These are phyloP conservation scores for Semicossyphus pulcher DNA, from an alignment of 2,113 vertebrate species.

Conservation along the genomic window DNA sequence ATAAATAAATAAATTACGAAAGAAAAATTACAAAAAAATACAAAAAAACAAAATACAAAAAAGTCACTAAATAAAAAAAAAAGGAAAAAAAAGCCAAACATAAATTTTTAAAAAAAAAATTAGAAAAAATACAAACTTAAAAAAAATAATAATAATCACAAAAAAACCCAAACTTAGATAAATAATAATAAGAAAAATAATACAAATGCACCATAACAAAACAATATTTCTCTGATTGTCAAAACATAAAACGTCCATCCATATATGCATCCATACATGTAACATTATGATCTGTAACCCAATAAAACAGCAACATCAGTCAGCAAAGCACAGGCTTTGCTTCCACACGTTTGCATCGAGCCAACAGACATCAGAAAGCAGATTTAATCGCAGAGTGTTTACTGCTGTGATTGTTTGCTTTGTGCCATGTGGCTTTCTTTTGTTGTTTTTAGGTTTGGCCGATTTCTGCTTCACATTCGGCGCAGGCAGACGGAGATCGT, in stretches of 20 bases:
- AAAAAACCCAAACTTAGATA: no score
- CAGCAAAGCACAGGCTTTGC: background rate
- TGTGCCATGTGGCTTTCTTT: constrained; percentile 1
- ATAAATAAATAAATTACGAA: no score
- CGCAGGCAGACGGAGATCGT: background rate
- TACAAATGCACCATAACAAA: no score
- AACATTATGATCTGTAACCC: constrained; percentile 13
- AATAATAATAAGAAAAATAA: no score
- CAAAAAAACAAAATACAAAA: no score
- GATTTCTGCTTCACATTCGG: constrained; percentile 11
- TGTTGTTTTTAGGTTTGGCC: background rate
- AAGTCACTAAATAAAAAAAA: no score
- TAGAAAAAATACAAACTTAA: no score
- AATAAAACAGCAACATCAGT: constrained; percentile 3
- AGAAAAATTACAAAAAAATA: no score
- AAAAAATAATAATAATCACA: no score
- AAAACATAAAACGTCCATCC: background rate
- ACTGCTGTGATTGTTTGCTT: background rate
- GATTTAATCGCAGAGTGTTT: background rate
- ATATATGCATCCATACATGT: background rate
- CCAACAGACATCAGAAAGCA: background rate
- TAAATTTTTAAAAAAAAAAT: no score
- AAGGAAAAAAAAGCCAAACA: no score
- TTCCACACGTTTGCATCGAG: background rate
- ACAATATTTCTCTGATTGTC: no score